These are phyloP conservation scores for Trichonephila clavata DNA, from an alignment of 1,140 invertebrate species.

Conservation along the genomic window DNA sequence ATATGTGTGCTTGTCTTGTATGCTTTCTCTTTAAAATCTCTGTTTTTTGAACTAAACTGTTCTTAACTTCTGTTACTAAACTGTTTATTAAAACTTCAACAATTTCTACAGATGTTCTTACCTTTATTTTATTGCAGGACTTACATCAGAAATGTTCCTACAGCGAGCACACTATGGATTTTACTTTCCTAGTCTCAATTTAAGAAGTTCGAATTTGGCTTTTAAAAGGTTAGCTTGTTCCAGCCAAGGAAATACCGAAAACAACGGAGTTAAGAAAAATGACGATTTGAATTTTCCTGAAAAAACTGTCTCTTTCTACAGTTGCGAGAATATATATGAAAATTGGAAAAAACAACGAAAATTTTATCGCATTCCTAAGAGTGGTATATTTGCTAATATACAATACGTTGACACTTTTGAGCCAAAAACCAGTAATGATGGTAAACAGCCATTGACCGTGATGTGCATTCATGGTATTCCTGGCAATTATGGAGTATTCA, in stretches of 20 bases:
- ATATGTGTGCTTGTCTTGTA: too few relatives aligned
- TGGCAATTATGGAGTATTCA: constrained; percentile 77
- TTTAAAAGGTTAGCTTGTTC: not conserved
- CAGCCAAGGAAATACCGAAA: too few relatives aligned
- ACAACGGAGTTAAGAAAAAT: constrained; percentile 5
- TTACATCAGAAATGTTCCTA: not conserved
- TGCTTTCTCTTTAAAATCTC: too few relatives aligned
- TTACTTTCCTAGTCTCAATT: not conserved
- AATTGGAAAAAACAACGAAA: constrained; percentile 65
- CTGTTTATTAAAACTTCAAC: too few relatives aligned
- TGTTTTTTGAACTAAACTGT: too few relatives aligned
- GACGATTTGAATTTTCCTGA: constrained; percentile 28
- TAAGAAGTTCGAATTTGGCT: not conserved
- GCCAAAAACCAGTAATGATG: not conserved
- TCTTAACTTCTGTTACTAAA: too few relatives aligned
- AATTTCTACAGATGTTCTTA: too few relatives aligned
- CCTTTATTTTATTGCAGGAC: not conserved
- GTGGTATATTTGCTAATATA: constrained; percentile 67
- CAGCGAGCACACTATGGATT: not conserved
- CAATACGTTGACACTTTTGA: constrained; percentile 73
- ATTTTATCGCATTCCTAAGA: constrained; percentile 49
- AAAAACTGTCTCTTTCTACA: constrained; percentile 57
- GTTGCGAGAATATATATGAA: constrained; percentile 76
- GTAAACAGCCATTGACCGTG: constrained; percentile 25
- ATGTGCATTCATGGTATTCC: constrained; percentile 77